Base-by-base conservation (phyloP, 2,113 vertebrate species). In the Syrrhaptes paradoxus region DNA sequence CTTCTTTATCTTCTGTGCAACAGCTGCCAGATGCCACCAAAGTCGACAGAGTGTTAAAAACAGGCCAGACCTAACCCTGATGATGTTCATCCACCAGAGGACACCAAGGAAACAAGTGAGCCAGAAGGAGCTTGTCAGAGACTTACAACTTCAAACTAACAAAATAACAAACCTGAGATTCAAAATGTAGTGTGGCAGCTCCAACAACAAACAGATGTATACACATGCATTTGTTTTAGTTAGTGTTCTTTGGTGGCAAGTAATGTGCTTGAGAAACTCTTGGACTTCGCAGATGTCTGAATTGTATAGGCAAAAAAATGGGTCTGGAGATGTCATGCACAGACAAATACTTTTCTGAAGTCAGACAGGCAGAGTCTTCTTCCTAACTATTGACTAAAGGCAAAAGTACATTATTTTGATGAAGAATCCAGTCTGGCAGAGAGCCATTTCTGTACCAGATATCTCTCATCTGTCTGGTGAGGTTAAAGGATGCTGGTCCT, bases 1-100 rank as follows among this genome's bases (percentile, higher is more conserved):
- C 76, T 68, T 87, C 91, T 91, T 91, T 85, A 92, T 78, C 66
- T 82, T 58, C 66, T 76, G 74, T 83, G 63, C 78, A 95, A 58
- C 93, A 96, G 93, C 93, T 94, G 66, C 91, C 93, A 96, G 93
- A 93, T 97, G 95, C 89, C 89, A 91, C 85, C 85, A 52, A 77
- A 59, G n/a, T 43, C 94, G 58, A 66, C 10, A 46, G 89, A 67
- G 91, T 25, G 93, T 94, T 94, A 48, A 77, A 88, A 96, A 17
- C 77, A 96, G 82, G 34, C 87, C 73, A 91, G 66, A 54, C 54
- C 87, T 85, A 87, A 89, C 62, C 78, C 91, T 87, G 87, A 54
- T 79, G 85, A 79, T 68, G 62, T 58, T 87, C 58, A 66, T 87
- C 89, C 94, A 90, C 79, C 72, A 82, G 74, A 89, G 77, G 84